Percentiles rank a stretch among this genome's conserved stretches.
These are phyloP conservation scores for Pristionchus maxplancki DNA, from an alignment of 2,888 invertebrate genomes.

Conservation along the genomic window DNA sequence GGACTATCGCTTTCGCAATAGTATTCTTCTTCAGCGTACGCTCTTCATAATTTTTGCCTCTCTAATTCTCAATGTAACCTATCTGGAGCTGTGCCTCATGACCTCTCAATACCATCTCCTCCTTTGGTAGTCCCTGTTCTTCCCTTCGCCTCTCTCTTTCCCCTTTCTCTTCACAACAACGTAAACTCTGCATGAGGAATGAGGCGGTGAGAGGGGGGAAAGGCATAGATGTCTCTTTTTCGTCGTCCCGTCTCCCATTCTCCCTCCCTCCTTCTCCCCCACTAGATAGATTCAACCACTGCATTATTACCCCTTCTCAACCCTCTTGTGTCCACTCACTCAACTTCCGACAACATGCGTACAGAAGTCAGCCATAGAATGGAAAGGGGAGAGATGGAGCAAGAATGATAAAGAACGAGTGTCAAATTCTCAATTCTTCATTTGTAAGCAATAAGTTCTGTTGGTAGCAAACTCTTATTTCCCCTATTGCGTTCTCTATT, in stretches of 20 bases:
- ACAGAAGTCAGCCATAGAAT: not conserved
- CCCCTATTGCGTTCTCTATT: not conserved
- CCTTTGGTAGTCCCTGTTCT: not conserved
- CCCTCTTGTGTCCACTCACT: not conserved
- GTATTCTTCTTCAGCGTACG: too few relatives aligned
- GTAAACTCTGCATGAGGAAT: slow-evolving; percentile 44
- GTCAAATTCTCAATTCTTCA: not conserved
- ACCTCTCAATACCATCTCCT: too few relatives aligned
- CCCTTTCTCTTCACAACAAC: slow-evolving; percentile 11
- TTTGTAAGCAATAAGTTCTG: not conserved
- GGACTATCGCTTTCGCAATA: too few relatives aligned
- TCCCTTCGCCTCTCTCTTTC: not conserved
- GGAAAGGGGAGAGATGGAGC: not conserved
- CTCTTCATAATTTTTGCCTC: too few relatives aligned
- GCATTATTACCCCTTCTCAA: slow-evolving; percentile 19
- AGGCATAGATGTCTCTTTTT: slow-evolving; percentile 38
- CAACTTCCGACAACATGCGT: not conserved
- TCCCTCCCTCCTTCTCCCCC: not conserved
- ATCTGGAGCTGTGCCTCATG: too few relatives aligned
- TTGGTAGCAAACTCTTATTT: not conserved
- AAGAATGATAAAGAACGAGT: not conserved
- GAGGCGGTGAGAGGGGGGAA: slow-evolving; percentile 17
- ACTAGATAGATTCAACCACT: slow-evolving; percentile 10
- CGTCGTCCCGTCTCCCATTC: not conserved
- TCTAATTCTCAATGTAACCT: too few relatives aligned